phyloP scores from a whole-genome alignment of 2,797 vertebrate genomes.

The Trachops cirrhosus region DNA sequence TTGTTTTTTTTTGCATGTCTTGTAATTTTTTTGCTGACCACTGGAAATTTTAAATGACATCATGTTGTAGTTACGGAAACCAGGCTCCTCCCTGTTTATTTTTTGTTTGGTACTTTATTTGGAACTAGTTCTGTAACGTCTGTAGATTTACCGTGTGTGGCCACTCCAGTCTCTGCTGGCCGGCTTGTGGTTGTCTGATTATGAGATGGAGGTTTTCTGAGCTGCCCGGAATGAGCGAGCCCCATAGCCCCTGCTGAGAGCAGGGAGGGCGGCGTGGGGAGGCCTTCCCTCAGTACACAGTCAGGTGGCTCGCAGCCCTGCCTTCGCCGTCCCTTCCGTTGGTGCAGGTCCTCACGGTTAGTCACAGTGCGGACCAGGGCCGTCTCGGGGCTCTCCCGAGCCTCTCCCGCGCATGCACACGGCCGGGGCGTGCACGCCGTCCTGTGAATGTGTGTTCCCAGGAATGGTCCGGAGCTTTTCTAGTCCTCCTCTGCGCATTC shows the following conservation, averaged over 20 bases:
- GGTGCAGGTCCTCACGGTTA: not conserved
- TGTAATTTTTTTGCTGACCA: not conserved
- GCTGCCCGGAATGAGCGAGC: not conserved
- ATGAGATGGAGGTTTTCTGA: not conserved
- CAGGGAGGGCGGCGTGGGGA: not conserved
- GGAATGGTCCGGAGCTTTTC: not conserved
- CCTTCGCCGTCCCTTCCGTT: not conserved
- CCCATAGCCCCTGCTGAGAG: not conserved
- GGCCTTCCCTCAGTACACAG: fast-evolving
- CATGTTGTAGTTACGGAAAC: not conserved
- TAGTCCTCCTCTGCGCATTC: not conserved
- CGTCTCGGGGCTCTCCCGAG: not conserved
- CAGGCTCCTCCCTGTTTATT: not conserved
- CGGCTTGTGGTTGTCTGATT: not conserved
- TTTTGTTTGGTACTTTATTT: not conserved
- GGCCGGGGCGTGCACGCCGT: fast-evolving
- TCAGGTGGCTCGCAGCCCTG: not conserved
- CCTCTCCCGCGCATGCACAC: not conserved
- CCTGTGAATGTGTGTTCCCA: not conserved
- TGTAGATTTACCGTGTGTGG: not conserved
- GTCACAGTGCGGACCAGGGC: not conserved
- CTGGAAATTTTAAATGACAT: not conserved
- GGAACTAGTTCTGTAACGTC: not conserved
- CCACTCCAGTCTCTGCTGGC: not conserved
- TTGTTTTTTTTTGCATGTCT: not conserved